phyloP scores from a whole-genome alignment of 64 coral and sea anemone genomes.

The Actinia equina region DNA sequence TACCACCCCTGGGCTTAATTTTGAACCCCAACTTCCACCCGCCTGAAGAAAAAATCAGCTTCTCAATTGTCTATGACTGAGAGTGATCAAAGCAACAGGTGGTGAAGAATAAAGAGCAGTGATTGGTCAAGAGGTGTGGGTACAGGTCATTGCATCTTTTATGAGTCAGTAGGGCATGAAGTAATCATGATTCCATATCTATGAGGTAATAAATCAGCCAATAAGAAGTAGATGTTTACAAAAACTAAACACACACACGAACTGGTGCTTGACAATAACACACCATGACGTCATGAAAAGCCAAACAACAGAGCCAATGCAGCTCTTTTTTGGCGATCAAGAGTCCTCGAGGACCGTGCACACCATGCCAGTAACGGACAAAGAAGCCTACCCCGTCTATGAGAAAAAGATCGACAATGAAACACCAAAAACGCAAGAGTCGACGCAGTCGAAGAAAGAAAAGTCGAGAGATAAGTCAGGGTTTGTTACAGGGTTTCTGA shows the following conservation, averaged over 20 bases:
- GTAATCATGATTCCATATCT: conserved; percentile 92
- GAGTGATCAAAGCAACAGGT: conserved; percentile 30
- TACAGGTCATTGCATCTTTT: conserved; percentile 68
- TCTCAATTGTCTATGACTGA: conserved; percentile 45
- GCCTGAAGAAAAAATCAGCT: neutral
- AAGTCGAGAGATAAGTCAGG: conserved; percentile 12
- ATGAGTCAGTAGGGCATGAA: conserved; percentile 78
- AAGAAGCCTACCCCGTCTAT: conserved; percentile 63
- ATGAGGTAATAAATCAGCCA: conserved; percentile 89
- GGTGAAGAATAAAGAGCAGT: neutral
- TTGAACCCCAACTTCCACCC: neutral
- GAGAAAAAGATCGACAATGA: conserved; percentile 66
- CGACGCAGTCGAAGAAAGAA: conserved; percentile 26
- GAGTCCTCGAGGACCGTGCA: conserved; percentile 37
- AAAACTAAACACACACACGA: conserved; percentile 74
- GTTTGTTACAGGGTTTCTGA: conserved; percentile 42
- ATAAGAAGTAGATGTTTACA: conserved; percentile 73
- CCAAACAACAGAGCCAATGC: conserved; percentile 39
- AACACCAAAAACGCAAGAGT: conserved; percentile 43
- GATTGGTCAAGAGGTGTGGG: conserved; percentile 61
- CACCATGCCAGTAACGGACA: conserved; percentile 42
- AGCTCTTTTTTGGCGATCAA: conserved; percentile 35
- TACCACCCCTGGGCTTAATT: neutral
- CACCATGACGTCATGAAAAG: conserved; percentile 66
- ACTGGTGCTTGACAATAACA: conserved; percentile 17